Evolutionary conservation across 2,888 invertebrate species (phyloP).

Genomic region (Drosophila cognata): DNA sequence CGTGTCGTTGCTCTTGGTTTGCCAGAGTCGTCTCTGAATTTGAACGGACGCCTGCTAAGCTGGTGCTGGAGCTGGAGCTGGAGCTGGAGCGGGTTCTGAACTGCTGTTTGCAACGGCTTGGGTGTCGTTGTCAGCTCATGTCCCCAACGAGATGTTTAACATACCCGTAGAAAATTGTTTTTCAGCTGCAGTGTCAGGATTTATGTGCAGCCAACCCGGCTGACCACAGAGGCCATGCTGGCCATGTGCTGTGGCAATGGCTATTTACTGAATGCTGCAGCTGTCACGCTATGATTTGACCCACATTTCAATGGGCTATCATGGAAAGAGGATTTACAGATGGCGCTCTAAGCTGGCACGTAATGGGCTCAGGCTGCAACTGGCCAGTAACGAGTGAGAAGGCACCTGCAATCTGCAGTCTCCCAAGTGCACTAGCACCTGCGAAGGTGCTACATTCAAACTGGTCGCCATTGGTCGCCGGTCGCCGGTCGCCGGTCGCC

Average conservation of each 20-base stretch:
- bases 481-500: conserved; percentile 35
- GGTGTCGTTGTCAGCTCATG: conserved; percentile 67
- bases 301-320: conserved; percentile 60
- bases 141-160: conserved; percentile 73
- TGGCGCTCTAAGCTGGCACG: conserved; percentile 66
- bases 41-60: conserved; percentile 44
- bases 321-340: conserved; percentile 42
- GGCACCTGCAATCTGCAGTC: conserved; percentile 27
- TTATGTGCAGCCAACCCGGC: conserved; percentile 57
- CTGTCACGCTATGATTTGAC: conserved; percentile 71
- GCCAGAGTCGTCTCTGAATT: conserved; percentile 47
- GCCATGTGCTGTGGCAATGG: conserved; percentile 41
- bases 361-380: conserved; percentile 62
- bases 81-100: conserved; percentile 4
- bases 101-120: conserved; percentile 27
- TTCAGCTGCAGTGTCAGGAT: conserved; percentile 77
- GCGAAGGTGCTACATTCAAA: conserved; percentile 29
- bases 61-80: conserved; percentile 1
- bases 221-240: conserved; percentile 3
- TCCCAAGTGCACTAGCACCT: conserved; percentile 56
- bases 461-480: conserved; percentile 54
- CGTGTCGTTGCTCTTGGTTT: conserved; percentile 42
- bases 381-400: conserved; percentile 19
- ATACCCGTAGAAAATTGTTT: conserved; percentile 80
- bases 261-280: conserved; percentile 70